Evolutionary conservation across 2,888 invertebrate genomes (phyloP).

Genomic region (Protonemura montana): DNA sequence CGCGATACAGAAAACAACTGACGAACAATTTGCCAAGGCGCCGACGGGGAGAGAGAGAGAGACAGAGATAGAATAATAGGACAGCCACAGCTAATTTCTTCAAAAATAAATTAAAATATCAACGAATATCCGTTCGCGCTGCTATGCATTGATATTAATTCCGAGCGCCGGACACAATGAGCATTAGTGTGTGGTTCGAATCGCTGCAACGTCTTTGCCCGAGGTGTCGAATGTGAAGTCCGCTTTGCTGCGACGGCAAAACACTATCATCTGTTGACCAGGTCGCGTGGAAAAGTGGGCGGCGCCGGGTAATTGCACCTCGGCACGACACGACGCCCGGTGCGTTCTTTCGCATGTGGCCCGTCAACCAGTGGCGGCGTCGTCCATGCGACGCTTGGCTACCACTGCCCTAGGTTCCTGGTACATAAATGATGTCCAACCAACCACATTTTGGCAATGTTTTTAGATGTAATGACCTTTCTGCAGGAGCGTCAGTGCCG

Average conservation of each 20-base stretch:
- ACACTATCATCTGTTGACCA: neutral
- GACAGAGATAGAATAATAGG: neutral
- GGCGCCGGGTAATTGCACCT: conserved; percentile 16
- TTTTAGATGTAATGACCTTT: too few relatives aligned
- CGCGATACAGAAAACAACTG: neutral
- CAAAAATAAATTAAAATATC: neutral
- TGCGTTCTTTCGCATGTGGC: neutral
- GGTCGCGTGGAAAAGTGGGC: conserved; percentile 28
- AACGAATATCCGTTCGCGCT: neutral
- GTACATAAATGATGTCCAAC: too few relatives aligned
- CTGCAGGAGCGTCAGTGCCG: too few relatives aligned
- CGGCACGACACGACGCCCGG: conserved; percentile 21
- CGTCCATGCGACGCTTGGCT: too few relatives aligned
- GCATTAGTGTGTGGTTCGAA: neutral
- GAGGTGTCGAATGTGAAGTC: neutral
- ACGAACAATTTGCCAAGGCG: neutral
- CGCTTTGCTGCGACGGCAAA: neutral
- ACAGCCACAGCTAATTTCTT: neutral
- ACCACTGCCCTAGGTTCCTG: too few relatives aligned
- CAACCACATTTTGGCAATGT: too few relatives aligned
- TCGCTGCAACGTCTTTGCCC: neutral
- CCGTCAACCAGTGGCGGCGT: neutral
- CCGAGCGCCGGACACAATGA: neutral
- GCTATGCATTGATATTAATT: neutral
- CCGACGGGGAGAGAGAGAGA: neutral